phyloP scores from a whole-genome alignment of 2,888 invertebrate species.

The Galeruca laticollis region DNA sequence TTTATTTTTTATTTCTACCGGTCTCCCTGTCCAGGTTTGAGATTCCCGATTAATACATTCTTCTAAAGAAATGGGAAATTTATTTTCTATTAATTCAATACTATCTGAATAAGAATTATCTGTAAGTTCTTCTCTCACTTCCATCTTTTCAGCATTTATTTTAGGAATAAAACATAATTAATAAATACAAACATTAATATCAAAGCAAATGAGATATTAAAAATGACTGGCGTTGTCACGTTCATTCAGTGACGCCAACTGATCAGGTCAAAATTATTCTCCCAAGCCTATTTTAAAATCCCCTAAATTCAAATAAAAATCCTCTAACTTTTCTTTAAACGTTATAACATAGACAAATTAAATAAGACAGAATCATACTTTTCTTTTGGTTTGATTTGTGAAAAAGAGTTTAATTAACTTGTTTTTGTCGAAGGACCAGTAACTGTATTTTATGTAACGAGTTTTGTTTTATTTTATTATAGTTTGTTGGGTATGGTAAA shows the following conservation, averaged over 20 bases:
- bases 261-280: no score
- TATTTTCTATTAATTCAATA: neutral
- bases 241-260: neutral
- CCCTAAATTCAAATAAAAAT: no score
- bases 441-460: no score
- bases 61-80: constrained; percentile 1
- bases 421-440: no score
- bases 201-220: constrained; percentile 1
- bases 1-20: neutral
- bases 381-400: no score
- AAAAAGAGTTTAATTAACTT: no score
- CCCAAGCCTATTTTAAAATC: no score
- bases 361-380: no score
- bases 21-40: neutral
- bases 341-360: no score
- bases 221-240: neutral
- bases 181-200: neutral
- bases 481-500: no score
- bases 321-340: no score
- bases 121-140: neutral
- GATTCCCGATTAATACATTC: neutral
- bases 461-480: no score
- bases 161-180: neutral
- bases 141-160: neutral
- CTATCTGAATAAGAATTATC: neutral